These are phyloP conservation scores for Cherax destructor DNA, from an alignment of 1,140 invertebrate genomes.

Conservation along the genomic window DNA sequence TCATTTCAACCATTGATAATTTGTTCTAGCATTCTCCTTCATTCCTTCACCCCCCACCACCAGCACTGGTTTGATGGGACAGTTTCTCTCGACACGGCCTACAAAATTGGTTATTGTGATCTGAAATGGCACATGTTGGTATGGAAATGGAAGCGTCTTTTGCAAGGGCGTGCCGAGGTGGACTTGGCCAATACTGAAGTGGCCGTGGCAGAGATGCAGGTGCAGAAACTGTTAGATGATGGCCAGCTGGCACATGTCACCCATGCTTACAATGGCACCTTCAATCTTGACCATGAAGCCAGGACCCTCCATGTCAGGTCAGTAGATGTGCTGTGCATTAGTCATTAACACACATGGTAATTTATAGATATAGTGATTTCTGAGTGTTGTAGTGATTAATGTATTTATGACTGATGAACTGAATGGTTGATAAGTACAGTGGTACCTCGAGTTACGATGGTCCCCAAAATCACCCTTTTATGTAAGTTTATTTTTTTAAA, in stretches of 20 bases:
- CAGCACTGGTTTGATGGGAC: conserved; percentile 41
- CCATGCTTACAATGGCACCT: conserved; percentile 52
- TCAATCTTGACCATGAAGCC: conserved; percentile 31
- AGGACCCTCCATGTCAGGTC: conserved; percentile 49
- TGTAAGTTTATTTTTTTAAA: too few species aligned
- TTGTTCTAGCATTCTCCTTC: too few species aligned
- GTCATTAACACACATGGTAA: too few species aligned
- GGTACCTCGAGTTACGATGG: too few species aligned
- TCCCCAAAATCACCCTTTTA: too few species aligned
- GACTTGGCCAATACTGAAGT: conserved; percentile 5
- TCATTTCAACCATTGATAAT: too few species aligned
- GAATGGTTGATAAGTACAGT: too few species aligned
- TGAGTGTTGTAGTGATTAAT: too few species aligned
- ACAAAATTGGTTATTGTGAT: conserved; percentile 35
- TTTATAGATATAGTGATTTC: too few species aligned
- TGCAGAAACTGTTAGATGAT: conserved; percentile 19
- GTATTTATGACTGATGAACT: too few species aligned
- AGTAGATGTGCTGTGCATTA: not conserved
- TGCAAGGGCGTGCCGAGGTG: conserved; percentile 19
- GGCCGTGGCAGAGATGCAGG: conserved; percentile 24
- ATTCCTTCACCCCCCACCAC: not conserved
- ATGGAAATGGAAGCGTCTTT: not conserved
- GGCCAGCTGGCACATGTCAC: conserved; percentile 15
- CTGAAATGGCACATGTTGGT: conserved; percentile 19
- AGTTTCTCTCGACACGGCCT: conserved; percentile 32